These are phyloP conservation scores for Liparis tanakae DNA, from an alignment of 2,797 vertebrate genomes.

Conservation along the genomic window DNA sequence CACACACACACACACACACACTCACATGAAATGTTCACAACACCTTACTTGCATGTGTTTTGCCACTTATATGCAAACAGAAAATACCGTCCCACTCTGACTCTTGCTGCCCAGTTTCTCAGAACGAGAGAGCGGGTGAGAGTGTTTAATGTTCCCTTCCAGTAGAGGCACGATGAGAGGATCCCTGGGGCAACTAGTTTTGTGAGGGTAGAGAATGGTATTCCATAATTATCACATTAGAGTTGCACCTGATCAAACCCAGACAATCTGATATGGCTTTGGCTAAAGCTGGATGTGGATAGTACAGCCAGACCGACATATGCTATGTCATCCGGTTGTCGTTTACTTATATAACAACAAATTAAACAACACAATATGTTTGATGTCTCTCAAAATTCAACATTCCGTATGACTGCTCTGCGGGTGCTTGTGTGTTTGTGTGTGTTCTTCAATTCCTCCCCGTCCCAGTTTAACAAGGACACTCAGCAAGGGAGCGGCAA, in stretches of 20 bases:
- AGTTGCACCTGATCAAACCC: background rate
- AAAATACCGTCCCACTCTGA: constrained; percentile 37
- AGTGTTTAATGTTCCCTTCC: constrained; percentile 38
- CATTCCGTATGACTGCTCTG: background rate
- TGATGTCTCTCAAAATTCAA: constrained; percentile 2
- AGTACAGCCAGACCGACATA: background rate
- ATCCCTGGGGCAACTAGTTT: background rate
- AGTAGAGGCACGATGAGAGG: constrained; percentile 20
- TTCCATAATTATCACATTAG: background rate
- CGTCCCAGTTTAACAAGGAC: constrained; percentile 53
- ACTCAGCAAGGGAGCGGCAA: constrained; percentile 38
- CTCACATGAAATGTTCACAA: constrained; percentile 27
- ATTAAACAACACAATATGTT: background rate
- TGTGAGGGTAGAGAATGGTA: background rate
- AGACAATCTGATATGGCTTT: background rate
- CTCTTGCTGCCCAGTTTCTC: constrained; percentile 35
- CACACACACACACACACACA: background rate
- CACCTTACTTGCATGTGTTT: constrained; percentile 36
- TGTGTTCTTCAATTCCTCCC: constrained; percentile 16
- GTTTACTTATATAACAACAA: background rate
- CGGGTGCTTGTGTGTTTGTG: background rate
- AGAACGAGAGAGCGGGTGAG: constrained; percentile 37
- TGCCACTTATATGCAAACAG: constrained; percentile 65
- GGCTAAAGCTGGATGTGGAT: background rate
- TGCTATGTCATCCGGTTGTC: background rate